Evolutionary conservation across 2,113 vertebrate genomes (phyloP).

Genomic region (Tyto alba): DNA sequence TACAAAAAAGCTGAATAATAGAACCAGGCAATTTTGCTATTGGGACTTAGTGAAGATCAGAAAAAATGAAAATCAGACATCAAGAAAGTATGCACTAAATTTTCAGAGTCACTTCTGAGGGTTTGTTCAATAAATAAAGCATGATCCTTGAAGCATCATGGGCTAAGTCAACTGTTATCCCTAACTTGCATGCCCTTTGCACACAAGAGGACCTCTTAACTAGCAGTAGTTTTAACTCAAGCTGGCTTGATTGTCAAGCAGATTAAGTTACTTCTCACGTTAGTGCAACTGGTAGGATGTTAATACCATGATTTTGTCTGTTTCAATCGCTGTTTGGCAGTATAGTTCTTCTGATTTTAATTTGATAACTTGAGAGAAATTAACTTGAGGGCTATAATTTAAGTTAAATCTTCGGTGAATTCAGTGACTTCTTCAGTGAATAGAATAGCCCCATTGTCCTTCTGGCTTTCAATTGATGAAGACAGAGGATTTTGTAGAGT

Average conservation of each 20-base stretch:
- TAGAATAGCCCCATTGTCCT: neutral
- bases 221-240: neutral
- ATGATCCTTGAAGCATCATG: neutral
- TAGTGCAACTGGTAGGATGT: neutral
- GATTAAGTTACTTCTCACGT: neutral
- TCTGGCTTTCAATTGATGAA: neutral
- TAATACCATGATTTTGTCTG: neutral
- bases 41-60: neutral
- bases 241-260: neutral
- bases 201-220: neutral
- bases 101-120: neutral
- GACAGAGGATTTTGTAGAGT: neutral
- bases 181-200: neutral
- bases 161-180: neutral
- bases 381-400: neutral
- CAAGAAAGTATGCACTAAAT: neutral
- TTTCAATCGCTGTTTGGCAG: neutral
- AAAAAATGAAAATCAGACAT: neutral
- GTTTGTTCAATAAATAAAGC: neutral
- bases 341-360: neutral
- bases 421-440: neutral
- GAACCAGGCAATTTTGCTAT: neutral
- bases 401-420: neutral
- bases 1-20: neutral
- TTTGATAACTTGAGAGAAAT: conserved; percentile 2